Conservation (phyloP, 1,140 invertebrate genomes). For the Stratiolaelaps scimitus region DNA sequence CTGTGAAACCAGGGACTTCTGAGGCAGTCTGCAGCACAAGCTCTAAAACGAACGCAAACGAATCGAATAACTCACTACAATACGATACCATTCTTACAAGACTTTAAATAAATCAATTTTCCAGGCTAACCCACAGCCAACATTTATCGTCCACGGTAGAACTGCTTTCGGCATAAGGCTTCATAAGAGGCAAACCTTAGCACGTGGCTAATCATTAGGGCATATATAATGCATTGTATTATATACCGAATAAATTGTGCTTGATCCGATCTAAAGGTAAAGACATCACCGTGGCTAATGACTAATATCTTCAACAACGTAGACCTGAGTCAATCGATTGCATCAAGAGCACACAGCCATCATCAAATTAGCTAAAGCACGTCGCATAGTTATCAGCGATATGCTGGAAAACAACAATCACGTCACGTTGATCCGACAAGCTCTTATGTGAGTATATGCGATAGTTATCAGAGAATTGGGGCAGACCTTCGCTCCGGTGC, state of each 20-base stretch:
- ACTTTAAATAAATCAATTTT: no score
- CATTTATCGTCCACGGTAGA: no score
- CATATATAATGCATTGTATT: slow-evolving; percentile 1
- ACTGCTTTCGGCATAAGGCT: no score
- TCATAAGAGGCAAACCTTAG: no score
- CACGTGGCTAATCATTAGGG: background rate
- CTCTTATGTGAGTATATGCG: no score
- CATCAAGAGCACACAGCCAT: no score
- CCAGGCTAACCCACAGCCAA: no score
- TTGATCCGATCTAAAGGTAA: background rate
- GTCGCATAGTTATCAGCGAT: no score
- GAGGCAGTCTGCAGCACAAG: slow-evolving; percentile 82
- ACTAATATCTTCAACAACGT: slow-evolving; percentile 30
- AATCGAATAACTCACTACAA: background rate
- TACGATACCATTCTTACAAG: background rate
- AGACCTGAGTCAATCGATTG: no score
- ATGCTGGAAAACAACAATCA: no score
- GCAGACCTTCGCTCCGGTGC: slow-evolving; percentile 66
- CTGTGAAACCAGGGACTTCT: slow-evolving; percentile 92
- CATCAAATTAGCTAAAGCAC: no score
- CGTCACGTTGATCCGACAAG: no score
- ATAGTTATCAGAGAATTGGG: slow-evolving; percentile 28
- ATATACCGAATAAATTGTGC: slow-evolving; percentile 3
- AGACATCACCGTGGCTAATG: background rate
- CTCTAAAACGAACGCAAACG: slow-evolving; percentile 44